Evolutionary conservation across 2,888 invertebrate species (phyloP).

Genomic region (Peribatodes rhomboidaria): DNA sequence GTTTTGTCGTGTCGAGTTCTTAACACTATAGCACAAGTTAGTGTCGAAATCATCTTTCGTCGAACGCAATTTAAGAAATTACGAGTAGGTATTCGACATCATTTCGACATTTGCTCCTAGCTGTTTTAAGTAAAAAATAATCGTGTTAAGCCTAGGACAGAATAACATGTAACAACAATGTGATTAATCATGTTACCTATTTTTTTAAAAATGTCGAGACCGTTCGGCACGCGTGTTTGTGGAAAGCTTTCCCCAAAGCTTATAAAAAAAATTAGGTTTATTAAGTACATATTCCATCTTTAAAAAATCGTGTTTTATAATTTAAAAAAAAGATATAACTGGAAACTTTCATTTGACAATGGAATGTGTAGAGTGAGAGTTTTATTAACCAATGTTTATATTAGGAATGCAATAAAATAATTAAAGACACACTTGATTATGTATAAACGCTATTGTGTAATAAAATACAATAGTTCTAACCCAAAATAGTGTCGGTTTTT

Average conservation of each 20-base stretch:
- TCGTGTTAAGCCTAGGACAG: no score
- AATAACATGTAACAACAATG: no score
- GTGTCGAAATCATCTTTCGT: constrained; percentile 65
- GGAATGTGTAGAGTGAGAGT: constrained; percentile 41
- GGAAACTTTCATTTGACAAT: constrained; percentile 43
- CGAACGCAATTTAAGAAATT: constrained; percentile 69
- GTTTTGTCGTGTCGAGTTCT: constrained; percentile 56
- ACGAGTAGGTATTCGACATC: constrained; percentile 53
- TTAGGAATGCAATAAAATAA: constrained; percentile 33
- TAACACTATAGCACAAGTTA: constrained; percentile 52
- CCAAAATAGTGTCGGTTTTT: constrained; percentile 18
- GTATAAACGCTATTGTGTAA: constrained; percentile 40
- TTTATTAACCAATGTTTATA: constrained; percentile 30
- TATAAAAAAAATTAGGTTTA: no score
- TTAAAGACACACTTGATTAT: constrained; percentile 41
- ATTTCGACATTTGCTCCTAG: constrained; percentile 59
- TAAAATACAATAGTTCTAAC: constrained; percentile 34
- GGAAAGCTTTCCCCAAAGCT: no score
- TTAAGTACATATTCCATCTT: no score
- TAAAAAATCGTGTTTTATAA: no score
- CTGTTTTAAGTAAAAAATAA: constrained; percentile 24
- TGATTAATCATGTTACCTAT: no score
- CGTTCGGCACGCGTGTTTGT: no score
- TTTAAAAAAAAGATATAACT: constrained; percentile 16
- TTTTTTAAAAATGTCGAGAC: no score